These are phyloP conservation scores for Caligus rogercresseyi DNA, from an alignment of 1,140 invertebrate genomes.

Conservation along the genomic window DNA sequence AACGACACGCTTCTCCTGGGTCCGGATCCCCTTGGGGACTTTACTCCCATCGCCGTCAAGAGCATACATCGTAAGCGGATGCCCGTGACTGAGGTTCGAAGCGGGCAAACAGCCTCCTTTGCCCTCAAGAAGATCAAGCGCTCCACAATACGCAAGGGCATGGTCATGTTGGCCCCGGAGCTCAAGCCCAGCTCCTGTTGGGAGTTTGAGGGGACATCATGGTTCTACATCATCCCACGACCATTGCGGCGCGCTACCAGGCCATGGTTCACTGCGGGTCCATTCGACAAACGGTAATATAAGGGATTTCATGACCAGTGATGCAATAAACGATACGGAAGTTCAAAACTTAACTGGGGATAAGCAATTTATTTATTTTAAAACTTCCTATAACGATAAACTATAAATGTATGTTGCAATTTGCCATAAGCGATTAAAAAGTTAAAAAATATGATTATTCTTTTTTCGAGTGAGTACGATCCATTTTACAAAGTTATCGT, in stretches of 20 bases:
- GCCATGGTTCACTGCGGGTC: slow-evolving; percentile 20
- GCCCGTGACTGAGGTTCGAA: slow-evolving; percentile 81
- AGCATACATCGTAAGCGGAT: slow-evolving; percentile 95
- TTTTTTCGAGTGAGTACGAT: too few species aligned
- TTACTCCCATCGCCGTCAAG: slow-evolving; percentile 77
- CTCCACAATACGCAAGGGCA: slow-evolving; percentile 90
- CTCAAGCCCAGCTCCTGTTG: slow-evolving; percentile 91
- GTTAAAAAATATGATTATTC: too few species aligned
- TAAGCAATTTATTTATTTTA: too few species aligned
- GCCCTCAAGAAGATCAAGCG: slow-evolving; percentile 94
- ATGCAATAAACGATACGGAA: too few species aligned
- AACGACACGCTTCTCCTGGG: slow-evolving; percentile 86
- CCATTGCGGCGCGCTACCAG: slow-evolving; percentile 90
- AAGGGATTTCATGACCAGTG: too few species aligned
- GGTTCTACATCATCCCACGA: slow-evolving; percentile 95
- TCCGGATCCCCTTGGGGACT: slow-evolving; percentile 82
- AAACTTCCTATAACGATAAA: too few species aligned
- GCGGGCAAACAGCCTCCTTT: slow-evolving; percentile 97
- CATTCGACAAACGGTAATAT: slow-evolving; percentile 14
- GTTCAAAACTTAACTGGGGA: too few species aligned
- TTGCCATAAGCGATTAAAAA: too few species aligned
- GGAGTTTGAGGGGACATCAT: slow-evolving; percentile 97
- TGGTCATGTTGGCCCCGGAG: slow-evolving; percentile 88
- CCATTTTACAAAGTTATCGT: too few species aligned
- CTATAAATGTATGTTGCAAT: too few species aligned